Percentiles rank a stretch among this genome's conserved stretches.
phyloP scores from a whole-genome alignment of 2,797 vertebrate species.

The Garrulus glandarius region DNA sequence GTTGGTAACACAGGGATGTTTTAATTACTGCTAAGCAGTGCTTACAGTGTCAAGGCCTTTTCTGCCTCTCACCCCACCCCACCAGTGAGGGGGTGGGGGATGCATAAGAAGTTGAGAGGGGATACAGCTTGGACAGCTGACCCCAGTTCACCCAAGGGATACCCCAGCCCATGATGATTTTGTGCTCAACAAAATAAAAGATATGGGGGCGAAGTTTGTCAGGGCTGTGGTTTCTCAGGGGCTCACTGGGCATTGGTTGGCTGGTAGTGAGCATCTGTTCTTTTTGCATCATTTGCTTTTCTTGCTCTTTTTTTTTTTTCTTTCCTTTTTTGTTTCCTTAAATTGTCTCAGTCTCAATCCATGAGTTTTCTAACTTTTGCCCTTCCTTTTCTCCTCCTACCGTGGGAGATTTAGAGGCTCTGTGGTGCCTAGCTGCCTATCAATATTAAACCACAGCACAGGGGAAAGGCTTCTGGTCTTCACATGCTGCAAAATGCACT shows the following conservation, averaged over 20 bases:
- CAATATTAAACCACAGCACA: neutral
- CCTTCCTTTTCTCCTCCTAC: neutral
- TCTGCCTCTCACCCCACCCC: neutral
- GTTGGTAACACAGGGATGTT: neutral
- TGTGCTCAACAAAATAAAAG: neutral
- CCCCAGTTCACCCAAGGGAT: neutral
- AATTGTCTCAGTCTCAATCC: neutral
- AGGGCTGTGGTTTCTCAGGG: neutral
- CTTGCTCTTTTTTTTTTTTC: accelerated
- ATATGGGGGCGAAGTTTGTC: neutral
- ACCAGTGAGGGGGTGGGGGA: accelerated
- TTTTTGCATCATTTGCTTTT: neutral
- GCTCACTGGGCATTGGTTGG: neutral
- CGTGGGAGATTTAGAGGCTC: neutral
- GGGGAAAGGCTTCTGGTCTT: neutral
- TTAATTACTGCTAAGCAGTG: neutral
- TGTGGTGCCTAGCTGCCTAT: neutral
- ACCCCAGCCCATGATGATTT: neutral
- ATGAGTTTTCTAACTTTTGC: neutral
- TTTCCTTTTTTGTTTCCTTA: neutral
- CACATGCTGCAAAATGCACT: neutral
- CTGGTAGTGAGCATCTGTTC: neutral
- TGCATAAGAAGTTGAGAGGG: neutral
- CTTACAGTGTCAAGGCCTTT: neutral
- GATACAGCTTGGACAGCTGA: neutral